Evolutionary conservation across 2,888 invertebrate genomes (phyloP), one percentile per base, ranked within the genome.

Genomic region (Sinotaia quadrata): DNA sequence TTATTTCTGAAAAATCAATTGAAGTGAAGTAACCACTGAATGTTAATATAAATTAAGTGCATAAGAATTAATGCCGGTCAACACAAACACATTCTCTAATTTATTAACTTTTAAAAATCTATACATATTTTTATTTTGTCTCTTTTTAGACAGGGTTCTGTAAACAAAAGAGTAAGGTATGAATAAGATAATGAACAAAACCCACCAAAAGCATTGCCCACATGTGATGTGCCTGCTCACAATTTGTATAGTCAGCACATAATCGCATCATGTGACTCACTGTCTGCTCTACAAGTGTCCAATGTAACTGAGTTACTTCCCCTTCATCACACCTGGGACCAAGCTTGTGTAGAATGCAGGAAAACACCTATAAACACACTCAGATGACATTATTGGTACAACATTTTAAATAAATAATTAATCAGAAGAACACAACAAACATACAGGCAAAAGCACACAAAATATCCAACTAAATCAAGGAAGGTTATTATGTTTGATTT

Each of bases 251-350:
- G 63, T 90, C 89, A 36, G 93, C 87, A 75, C 94, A 91, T 76
- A 93, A 91, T 41, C 90, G 88, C 68, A 94, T 84, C 29, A 93
- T 90, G 84, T 92, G 91, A 63, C 91, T 90, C 1, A 95, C 87
- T 41, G 95, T 91, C 82, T 92, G 90, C 76, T 91, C 92, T 4
- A 93, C 88, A 60, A 91, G 86, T 62, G 90, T 87, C 82, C 91
- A 91, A 59, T 91, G 89, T 51, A 90, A 85, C n/a, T 89, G 84
- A 7, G 89, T 88, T 2, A 94, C 65, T 21, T 69, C 62, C 3
- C 72, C 75, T 7, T 72, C 51, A 15, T 67, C 69, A 15, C 68
- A 47, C 49, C 54, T 54, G 18, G 72, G 73, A n/a, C 83, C 83
- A 7, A 86, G 74, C 67, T 83, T 90, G 71, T 92, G 90, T 3